Conservation (phyloP, 2,113 vertebrate genomes). For the Xyrauchen texanus region DNA sequence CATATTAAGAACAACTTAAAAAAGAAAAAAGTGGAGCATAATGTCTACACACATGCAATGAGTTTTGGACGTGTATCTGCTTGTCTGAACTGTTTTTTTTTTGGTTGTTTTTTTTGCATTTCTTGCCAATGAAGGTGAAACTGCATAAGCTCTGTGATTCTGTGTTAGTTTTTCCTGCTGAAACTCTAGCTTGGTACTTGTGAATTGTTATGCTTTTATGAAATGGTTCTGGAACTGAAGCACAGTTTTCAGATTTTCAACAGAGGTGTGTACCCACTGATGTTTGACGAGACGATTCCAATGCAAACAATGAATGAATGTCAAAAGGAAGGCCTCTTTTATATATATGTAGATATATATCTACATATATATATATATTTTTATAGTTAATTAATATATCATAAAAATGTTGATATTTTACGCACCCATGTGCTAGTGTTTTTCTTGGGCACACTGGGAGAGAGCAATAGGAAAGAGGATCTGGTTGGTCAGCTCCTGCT, state of each 20-base stretch:
- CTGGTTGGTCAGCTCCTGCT: conserved; percentile 68
- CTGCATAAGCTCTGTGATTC: background rate
- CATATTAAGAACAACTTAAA: conserved; percentile 68
- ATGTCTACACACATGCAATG: background rate
- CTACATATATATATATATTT: too few species aligned
- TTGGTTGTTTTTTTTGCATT: too few species aligned
- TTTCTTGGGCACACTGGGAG: conserved; percentile 49
- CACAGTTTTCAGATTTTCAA: conserved; percentile 15
- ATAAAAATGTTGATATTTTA: conserved; percentile 64
- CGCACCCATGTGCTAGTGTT: conserved; percentile 70
- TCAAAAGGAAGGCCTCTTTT: conserved; percentile 33
- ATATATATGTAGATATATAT: too few species aligned
- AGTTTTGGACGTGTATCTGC: background rate
- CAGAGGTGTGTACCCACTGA: background rate
- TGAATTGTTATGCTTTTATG: conserved; percentile 21
- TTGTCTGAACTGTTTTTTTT: background rate
- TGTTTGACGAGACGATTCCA: conserved; percentile 21
- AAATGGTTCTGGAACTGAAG: too few species aligned
- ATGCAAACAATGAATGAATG: conserved; percentile 54
- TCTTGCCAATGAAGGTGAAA: conserved; percentile 15
- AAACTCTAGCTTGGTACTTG: background rate
- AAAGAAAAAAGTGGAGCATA: conserved; percentile 15
- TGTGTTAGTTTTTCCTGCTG: conserved; percentile 2
- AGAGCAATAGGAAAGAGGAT: conserved; percentile 56
- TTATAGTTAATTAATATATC: conserved; percentile 64